Evolutionary conservation across 2,113 vertebrate genomes (phyloP).

Genomic region (Ariopsis seemanni): DNA sequence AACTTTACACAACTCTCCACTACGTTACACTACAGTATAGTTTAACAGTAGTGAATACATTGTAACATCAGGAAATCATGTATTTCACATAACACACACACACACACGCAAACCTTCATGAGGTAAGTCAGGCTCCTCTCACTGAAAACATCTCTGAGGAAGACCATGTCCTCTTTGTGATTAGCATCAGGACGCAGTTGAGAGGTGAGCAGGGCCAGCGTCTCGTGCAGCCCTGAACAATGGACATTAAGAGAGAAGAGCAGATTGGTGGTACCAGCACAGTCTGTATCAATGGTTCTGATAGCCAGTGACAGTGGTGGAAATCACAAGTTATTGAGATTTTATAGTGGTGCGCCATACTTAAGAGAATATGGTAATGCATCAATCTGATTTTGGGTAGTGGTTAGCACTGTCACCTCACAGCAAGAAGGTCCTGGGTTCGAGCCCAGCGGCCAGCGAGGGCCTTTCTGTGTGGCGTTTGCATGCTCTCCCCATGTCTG

Average conservation of each 20-base stretch:
- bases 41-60: too few species aligned
- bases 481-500: too few species aligned
- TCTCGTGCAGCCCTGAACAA: slow-evolving; percentile 85
- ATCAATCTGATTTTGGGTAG: too few species aligned
- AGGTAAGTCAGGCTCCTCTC: slow-evolving; percentile 89
- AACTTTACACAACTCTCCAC: not conserved
- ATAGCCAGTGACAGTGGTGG: too few species aligned
- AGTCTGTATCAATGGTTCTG: too few species aligned
- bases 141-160: slow-evolving; percentile 91
- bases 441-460: too few species aligned
- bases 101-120: slow-evolving; percentile 76
- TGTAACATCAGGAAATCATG: not conserved
- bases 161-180: slow-evolving; percentile 94
- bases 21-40: not conserved
- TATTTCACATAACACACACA: not conserved
- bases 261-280: not conserved
- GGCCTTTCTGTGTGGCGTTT: too few species aligned
- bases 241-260: not conserved
- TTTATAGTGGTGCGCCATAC: too few species aligned
- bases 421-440: too few species aligned
- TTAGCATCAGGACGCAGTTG: slow-evolving; percentile 91
- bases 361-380: too few species aligned
- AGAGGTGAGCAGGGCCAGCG: slow-evolving; percentile 90
- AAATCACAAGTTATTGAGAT: too few species aligned
- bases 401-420: too few species aligned